phyloP scores from a whole-genome alignment of 64 coral and sea anemone species.

The Montipora foliosa region DNA sequence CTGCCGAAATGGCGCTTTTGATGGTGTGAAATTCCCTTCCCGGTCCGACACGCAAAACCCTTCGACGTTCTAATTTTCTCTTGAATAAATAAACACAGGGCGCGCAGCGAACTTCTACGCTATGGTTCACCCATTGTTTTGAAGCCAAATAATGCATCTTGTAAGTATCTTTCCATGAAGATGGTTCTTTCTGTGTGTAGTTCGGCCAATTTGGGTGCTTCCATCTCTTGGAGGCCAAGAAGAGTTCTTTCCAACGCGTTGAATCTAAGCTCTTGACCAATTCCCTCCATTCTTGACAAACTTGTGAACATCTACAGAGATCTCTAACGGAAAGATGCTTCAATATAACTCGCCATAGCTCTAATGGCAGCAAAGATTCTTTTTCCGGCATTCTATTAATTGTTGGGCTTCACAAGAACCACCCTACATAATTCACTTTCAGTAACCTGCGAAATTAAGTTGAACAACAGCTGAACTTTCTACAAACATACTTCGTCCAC shows the following conservation, averaged over 20 bases:
- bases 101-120: constrained; percentile 82
- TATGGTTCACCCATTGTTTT: constrained; percentile 93
- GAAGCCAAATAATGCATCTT: constrained; percentile 91
- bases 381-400: constrained; percentile 85
- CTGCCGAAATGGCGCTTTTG: constrained; percentile 80
- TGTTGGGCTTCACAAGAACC: neutral
- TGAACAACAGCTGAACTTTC: constrained; percentile 21
- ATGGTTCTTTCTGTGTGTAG: constrained; percentile 83
- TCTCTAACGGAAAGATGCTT: constrained; percentile 81
- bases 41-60: constrained; percentile 74
- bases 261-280: constrained; percentile 94
- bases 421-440: neutral
- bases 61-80: constrained; percentile 68
- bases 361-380: constrained; percentile 84
- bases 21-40: constrained; percentile 77
- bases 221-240: constrained; percentile 87
- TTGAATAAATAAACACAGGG: constrained; percentile 76
- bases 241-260: constrained; percentile 94
- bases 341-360: constrained; percentile 93
- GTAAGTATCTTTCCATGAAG: constrained; percentile 96
- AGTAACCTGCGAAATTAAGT: neutral
- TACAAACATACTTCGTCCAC: neutral
- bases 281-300: constrained; percentile 95
- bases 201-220: constrained; percentile 99
- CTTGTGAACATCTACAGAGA: constrained; percentile 93